Evolutionary conservation across 2,888 invertebrate genomes (phyloP), one percentile per base, ranked within the genome.

Genomic region (Aelia acuminata): DNA sequence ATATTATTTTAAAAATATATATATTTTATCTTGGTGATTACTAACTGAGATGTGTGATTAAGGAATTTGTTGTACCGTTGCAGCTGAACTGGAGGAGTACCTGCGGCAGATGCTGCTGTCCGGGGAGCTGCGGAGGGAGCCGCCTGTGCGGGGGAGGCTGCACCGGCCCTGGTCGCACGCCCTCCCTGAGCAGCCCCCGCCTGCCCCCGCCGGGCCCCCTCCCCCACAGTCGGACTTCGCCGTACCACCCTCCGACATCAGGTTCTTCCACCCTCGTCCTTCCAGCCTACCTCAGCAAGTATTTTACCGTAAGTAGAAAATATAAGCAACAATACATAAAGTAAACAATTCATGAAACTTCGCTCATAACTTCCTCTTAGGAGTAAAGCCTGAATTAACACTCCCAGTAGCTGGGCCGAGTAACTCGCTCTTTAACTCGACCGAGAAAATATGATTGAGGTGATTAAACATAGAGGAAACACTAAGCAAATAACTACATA

Each of bases 231-330:
- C 86, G 13, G 88, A 88, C 84, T 93, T 93, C 87, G 93, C 92
- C 3, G 91, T 93, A 3, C 91, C 91, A 31, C 93, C 93, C 7
- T 92, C 92, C 57, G 92, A 93, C 90, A 92, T 92, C 0, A 91
- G 92, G 85, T 93, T 92, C 90, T 92, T 92, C 90, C 90, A 91
- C 84, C 53, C 90, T 75, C 90, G 88, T 89, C 80, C 63, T 31
- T 53, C 63, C 50, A n/a, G 22, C 15, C 11, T 49, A 18, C 85
- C 49, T 53, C 85, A 53, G 31, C 53, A 31, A 53, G 85, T 84
- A 31, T 49, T 10, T 20, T 49, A 50, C 50, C 26, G 84, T 84
- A 31, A 84, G 49, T 50, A 84, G 8, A 18, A 35, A 80, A 18
- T 1, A 53, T n/a, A 7, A 53, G 4, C 53, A 18, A 75, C 31